Evolutionary conservation across 2,797 vertebrate genomes (phyloP).

Genomic region (Menidia menidia): DNA sequence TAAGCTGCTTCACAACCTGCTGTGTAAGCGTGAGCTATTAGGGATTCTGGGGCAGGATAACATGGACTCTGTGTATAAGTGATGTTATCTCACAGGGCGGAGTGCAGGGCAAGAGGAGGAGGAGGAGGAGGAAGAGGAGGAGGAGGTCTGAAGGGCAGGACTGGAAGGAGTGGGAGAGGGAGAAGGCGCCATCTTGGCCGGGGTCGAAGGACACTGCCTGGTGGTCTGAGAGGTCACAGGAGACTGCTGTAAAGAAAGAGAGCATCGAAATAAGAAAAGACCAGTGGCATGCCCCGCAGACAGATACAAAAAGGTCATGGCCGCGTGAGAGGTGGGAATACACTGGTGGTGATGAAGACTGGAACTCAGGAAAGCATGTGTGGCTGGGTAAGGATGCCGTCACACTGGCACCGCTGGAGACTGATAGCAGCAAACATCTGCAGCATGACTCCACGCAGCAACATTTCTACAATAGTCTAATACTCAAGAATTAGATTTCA

Average conservation of each 20-base stretch:
- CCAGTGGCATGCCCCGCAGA: constrained; percentile 46
- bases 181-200: constrained; percentile 79
- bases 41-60: constrained; percentile 5
- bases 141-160: constrained; percentile 74
- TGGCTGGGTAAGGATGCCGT: constrained; percentile 10
- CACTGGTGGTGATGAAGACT: constrained; percentile 22
- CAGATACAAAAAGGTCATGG: constrained; percentile 53
- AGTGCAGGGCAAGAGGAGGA: constrained; percentile 72
- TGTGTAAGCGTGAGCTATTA: neutral
- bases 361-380: constrained; percentile 25
- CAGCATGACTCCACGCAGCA: neutral
- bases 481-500: no score
- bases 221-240: constrained; percentile 79
- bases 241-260: constrained; percentile 73
- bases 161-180: constrained; percentile 71
- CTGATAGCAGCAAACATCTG: neutral
- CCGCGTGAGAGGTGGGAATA: constrained; percentile 41
- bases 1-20: neutral
- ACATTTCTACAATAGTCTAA: neutral
- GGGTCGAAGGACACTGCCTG: constrained; percentile 78
- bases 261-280: constrained; percentile 41
- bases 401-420: neutral
- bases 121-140: constrained; percentile 63
- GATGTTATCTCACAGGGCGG: constrained; percentile 77
- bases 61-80: constrained; percentile 25